Evolutionary conservation across 2,113 vertebrate genomes (phyloP).

Genomic region (Pomatostomus ruficeps): DNA sequence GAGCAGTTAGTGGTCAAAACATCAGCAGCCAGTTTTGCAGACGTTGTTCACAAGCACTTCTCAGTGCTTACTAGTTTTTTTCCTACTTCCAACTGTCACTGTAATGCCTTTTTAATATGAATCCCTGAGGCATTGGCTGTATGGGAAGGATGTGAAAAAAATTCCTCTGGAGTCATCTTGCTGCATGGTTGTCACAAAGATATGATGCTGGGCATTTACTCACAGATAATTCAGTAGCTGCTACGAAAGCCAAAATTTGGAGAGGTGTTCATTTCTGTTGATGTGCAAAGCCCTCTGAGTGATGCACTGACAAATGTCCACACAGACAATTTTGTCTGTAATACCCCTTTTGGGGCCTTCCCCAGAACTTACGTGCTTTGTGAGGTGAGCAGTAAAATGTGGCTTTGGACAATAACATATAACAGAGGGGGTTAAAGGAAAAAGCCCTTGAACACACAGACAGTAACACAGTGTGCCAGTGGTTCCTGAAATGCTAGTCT

Average conservation of each 20-base stretch:
- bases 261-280: not conserved
- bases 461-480: too few species aligned
- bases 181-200: not conserved
- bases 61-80: not conserved
- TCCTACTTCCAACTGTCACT: not conserved
- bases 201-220: not conserved
- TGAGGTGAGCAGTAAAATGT: not conserved
- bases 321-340: not conserved
- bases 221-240: not conserved
- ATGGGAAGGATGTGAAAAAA: not conserved
- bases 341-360: not conserved
- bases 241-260: not conserved
- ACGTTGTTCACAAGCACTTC: not conserved
- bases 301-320: not conserved
- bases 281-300: not conserved
- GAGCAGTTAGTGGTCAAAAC: not conserved
- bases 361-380: not conserved
- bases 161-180: not conserved
- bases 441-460: not conserved
- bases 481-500: not conserved
- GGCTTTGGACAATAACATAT: not conserved
- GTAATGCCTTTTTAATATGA: not conserved
- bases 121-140: not conserved
- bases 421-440: not conserved
- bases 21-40: not conserved